Conservation (phyloP, 2,797 vertebrate genomes). For the Falco novaeseelandiae region DNA sequence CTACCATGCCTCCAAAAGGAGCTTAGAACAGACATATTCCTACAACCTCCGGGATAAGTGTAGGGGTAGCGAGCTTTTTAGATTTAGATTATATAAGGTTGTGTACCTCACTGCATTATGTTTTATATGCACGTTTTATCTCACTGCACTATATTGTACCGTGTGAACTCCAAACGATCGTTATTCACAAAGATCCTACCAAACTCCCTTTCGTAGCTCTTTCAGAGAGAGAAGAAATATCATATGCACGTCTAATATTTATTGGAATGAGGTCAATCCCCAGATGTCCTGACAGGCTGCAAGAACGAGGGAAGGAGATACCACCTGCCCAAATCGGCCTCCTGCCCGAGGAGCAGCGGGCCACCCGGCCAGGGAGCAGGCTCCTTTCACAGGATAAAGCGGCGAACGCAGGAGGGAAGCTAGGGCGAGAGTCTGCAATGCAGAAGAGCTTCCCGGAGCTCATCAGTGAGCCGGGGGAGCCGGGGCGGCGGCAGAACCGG, state of each 20-base stretch:
- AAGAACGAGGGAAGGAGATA: not conserved
- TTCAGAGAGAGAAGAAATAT: not conserved
- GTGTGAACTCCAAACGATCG: not conserved
- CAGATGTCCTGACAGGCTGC: not conserved
- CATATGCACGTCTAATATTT: not conserved
- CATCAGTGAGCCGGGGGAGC: not conserved
- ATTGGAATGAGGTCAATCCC: not conserved
- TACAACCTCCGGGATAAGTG: not conserved
- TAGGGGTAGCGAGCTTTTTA: constrained; percentile 22
- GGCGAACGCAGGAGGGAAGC: not conserved
- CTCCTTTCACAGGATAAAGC: not conserved
- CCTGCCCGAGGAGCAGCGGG: not conserved
- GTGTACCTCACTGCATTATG: constrained; percentile 38
- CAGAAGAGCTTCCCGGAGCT: constrained; percentile 54
- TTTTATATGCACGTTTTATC: not conserved
- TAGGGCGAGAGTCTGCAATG: constrained; percentile 60
- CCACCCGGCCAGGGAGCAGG: not conserved
- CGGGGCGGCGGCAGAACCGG: not conserved
- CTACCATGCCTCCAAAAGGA: not conserved
- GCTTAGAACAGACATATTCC: not conserved
- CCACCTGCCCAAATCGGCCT: not conserved
- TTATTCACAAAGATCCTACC: not conserved
- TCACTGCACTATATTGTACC: not conserved
- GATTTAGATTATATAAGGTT: constrained; percentile 54
- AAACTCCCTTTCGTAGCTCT: not conserved